phyloP scores from a whole-genome alignment of 2,113 vertebrate genomes.

The Anhinga anhinga region DNA sequence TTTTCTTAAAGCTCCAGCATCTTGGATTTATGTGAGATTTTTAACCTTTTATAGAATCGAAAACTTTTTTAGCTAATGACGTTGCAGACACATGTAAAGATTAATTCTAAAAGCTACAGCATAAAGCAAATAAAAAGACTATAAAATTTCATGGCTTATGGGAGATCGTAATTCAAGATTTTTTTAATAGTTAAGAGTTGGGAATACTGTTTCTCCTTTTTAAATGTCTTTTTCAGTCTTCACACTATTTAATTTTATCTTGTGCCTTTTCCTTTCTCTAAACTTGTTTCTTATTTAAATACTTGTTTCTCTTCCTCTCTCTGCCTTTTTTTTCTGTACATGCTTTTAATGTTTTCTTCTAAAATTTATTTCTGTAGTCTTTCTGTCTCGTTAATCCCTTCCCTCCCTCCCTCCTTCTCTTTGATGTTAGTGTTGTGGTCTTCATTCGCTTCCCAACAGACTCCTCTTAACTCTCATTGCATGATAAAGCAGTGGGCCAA shows the following conservation, averaged over 20 bases:
- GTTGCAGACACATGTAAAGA: neutral
- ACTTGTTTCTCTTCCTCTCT: neutral
- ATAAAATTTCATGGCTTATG: neutral
- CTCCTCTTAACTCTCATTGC: neutral
- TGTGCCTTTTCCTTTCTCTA: neutral
- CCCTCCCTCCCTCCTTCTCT: constrained; percentile 2
- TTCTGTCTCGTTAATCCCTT: constrained; percentile 17
- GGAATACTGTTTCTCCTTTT: neutral
- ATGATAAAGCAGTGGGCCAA: constrained; percentile 48
- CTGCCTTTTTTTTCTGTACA: neutral
- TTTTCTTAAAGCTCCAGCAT: neutral
- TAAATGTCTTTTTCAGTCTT: neutral
- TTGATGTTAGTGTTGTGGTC: constrained; percentile 49
- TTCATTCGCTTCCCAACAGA: constrained; percentile 10
- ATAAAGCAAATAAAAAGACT: neutral
- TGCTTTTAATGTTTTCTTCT: constrained; percentile 28
- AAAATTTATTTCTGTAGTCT: neutral
- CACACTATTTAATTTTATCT: neutral
- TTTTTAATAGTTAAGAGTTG: neutral
- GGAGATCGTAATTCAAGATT: neutral
- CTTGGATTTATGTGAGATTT: neutral
- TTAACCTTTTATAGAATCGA: neutral
- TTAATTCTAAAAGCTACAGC: neutral
- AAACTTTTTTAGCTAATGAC: neutral
- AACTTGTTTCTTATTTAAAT: neutral